phyloP scores from a whole-genome alignment of 2,888 invertebrate genomes.

The Pachydiplax longipennis region DNA sequence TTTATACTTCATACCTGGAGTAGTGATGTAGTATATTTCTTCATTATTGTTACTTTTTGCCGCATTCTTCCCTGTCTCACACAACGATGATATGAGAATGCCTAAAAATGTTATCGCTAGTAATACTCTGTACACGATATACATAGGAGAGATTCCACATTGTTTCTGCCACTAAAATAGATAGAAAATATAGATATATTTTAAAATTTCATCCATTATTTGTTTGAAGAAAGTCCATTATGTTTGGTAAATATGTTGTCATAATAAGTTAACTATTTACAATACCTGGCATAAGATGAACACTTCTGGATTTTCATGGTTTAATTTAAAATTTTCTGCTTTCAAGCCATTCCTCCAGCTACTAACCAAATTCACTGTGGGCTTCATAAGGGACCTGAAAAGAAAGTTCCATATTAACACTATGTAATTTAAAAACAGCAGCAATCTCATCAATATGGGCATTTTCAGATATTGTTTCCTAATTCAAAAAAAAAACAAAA shows the following conservation, averaged over 20 bases:
- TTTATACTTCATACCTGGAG: not conserved
- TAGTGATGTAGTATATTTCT: not conserved
- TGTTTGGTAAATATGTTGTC: too few species aligned
- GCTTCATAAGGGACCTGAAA: constrained; percentile 9
- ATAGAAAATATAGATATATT: constrained; percentile 48
- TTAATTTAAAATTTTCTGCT: constrained; percentile 54
- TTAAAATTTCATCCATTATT: not conserved
- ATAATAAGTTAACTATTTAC: not conserved
- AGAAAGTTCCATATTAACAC: not conserved
- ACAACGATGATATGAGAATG: constrained; percentile 61
- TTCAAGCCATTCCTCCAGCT: constrained; percentile 57
- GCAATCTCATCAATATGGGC: not conserved
- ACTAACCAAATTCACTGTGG: constrained; percentile 54
- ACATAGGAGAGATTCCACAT: constrained; percentile 55
- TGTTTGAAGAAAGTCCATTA: not conserved
- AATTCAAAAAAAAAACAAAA: too few species aligned
- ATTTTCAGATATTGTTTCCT: not conserved
- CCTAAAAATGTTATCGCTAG: constrained; percentile 62
- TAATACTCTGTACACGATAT: constrained; percentile 66
- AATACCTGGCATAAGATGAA: constrained; percentile 53
- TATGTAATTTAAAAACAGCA: not conserved
- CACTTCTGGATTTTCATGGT: constrained; percentile 54
- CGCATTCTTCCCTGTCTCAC: constrained; percentile 59
- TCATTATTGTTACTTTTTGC: constrained; percentile 57
- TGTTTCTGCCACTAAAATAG: constrained; percentile 68